These are phyloP conservation scores for Albula glossodonta DNA, from an alignment of 2,113 vertebrate genomes.

Conservation along the genomic window DNA sequence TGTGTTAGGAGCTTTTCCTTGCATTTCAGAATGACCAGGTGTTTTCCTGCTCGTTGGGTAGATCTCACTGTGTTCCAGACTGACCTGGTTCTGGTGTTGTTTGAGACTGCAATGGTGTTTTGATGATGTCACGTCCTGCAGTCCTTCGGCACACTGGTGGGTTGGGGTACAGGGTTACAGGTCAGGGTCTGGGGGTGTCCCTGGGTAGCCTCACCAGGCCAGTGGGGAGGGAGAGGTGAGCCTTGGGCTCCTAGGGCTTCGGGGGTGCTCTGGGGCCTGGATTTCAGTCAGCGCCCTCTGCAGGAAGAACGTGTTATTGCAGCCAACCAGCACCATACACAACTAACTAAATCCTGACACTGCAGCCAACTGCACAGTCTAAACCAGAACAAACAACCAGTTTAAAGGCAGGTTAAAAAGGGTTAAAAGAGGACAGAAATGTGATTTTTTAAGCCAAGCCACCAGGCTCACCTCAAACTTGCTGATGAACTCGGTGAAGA, in stretches of 20 bases:
- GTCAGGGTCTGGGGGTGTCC: background rate
- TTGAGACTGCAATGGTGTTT: too few relatives aligned
- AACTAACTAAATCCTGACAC: too few relatives aligned
- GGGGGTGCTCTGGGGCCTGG: conserved; percentile 74
- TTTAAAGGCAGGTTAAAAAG: too few relatives aligned
- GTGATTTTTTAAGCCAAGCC: too few relatives aligned
- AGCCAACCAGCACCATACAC: background rate
- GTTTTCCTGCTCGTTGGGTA: background rate
- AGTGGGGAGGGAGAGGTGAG: conserved; percentile 86
- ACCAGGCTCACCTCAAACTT: conserved; percentile 87
- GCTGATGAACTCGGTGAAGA: conserved; percentile 90
- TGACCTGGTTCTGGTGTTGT: background rate
- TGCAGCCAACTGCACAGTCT: background rate
- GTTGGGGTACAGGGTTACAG: background rate
- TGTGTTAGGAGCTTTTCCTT: background rate
- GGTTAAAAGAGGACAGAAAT: too few relatives aligned
- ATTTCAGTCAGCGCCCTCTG: conserved; percentile 87
- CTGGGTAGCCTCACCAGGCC: conserved; percentile 79
- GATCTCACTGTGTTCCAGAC: background rate
- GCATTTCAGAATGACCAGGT: background rate
- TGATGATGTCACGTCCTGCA: too few relatives aligned
- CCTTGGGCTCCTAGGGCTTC: conserved; percentile 73
- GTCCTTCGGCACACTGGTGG: background rate
- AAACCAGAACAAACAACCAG: background rate
- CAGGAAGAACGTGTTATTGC: conserved; percentile 20